Conservation (phyloP, 2,888 invertebrate genomes). For the Junonia oenone region DNA sequence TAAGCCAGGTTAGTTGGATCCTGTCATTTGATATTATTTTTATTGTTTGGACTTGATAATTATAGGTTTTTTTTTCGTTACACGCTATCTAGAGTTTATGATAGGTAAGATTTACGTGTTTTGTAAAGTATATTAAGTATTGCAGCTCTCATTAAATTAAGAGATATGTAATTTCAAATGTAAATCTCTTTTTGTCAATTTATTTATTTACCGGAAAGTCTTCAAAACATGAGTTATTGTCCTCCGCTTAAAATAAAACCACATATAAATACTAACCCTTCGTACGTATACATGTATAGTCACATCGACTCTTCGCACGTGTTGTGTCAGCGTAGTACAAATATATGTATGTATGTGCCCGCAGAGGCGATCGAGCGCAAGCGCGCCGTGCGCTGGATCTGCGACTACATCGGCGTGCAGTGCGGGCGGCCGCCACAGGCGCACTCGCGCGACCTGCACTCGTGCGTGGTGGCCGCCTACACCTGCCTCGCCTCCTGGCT, state of each 20-base stretch:
- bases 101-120: slow-evolving; percentile 51
- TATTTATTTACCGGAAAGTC: too few relatives aligned
- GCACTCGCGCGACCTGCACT: slow-evolving; percentile 96
- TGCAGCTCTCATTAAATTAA: neutral
- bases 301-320: too few relatives aligned
- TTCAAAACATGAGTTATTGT: too few relatives aligned
- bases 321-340: too few relatives aligned
- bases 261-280: too few relatives aligned
- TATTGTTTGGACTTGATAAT: neutral
- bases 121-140: neutral
- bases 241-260: too few relatives aligned
- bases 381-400: slow-evolving; percentile 97
- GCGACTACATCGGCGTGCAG: slow-evolving; percentile 97
- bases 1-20: slow-evolving; percentile 85
- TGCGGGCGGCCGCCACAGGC: slow-evolving; percentile 96
- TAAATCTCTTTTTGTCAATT: too few relatives aligned
- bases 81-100: slow-evolving; percentile 62
- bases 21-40: neutral
- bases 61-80: slow-evolving; percentile 32
- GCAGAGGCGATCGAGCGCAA: slow-evolving; percentile 93
- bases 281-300: too few relatives aligned
- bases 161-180: too few relatives aligned
- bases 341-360: too few relatives aligned
- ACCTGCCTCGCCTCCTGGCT: slow-evolving; percentile 95
- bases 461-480: slow-evolving; percentile 95